Conservation (phyloP, 2,888 invertebrate species). For the Cheilosia vulpina region DNA sequence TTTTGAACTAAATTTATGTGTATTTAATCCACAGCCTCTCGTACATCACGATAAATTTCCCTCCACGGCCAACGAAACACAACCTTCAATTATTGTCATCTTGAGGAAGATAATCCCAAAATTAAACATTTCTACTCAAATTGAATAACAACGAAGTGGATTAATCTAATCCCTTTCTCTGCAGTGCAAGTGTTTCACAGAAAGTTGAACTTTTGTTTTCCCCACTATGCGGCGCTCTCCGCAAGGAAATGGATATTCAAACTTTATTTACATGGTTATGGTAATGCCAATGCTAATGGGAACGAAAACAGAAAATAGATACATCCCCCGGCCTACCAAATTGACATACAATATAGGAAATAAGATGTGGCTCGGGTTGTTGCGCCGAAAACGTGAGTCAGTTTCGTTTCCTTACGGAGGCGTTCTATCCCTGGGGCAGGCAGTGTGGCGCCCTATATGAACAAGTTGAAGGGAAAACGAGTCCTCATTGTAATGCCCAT, state of each 20-base stretch:
- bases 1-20: not conserved
- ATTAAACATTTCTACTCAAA: slow-evolving; percentile 28
- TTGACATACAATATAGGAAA: slow-evolving; percentile 50
- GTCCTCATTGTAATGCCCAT: slow-evolving; percentile 35
- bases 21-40: not conserved
- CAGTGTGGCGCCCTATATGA: not conserved
- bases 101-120: slow-evolving; percentile 23
- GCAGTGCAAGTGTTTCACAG: not conserved
- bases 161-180: slow-evolving; percentile 44
- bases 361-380: slow-evolving; percentile 20
- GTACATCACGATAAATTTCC: not conserved
- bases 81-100: slow-evolving; percentile 15
- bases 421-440: not conserved
- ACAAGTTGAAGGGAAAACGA: slow-evolving; percentile 8
- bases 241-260: slow-evolving; percentile 20
- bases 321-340: not conserved
- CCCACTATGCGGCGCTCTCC: no score
- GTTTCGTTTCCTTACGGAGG: not conserved
- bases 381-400: not conserved
- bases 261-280: slow-evolving; percentile 39
- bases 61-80: not conserved
- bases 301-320: slow-evolving; percentile 42
- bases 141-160: slow-evolving; percentile 43
- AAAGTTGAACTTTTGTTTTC: not conserved
- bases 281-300: slow-evolving; percentile 2